phyloP scores from a whole-genome alignment of 2,797 vertebrate genomes.

The Sarcophilus harrisii region DNA sequence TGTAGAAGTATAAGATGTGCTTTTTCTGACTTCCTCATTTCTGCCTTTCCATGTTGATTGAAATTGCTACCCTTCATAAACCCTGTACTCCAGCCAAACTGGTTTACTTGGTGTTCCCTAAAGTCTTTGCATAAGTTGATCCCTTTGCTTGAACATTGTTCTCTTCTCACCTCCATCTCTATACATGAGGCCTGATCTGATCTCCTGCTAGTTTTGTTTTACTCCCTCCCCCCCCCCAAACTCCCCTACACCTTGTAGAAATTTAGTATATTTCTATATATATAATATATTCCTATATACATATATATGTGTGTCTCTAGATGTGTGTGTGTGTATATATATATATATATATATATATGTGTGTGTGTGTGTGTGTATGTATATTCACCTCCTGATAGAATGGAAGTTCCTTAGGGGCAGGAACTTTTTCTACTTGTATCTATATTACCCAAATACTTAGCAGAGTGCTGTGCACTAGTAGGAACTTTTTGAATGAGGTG shows the following conservation, averaged over 20 bases:
- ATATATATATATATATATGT: no score
- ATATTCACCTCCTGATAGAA: neutral
- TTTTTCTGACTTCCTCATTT: neutral
- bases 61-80: neutral
- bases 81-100: neutral
- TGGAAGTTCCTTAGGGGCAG: neutral
- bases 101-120: neutral
- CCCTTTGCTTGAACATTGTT: neutral
- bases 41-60: neutral
- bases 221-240: neutral
- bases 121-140: neutral
- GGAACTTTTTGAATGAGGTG: neutral
- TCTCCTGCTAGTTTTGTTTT: neutral
- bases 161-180: neutral
- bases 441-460: neutral
- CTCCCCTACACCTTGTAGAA: neutral
- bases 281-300: no score
- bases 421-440: neutral
- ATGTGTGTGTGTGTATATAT: no score
- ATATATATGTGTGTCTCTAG: no score
- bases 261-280: neutral
- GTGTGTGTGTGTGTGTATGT: no score
- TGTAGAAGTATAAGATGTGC: neutral
- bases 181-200: neutral
- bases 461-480: neutral